Base-by-base conservation (phyloP, 2,113 vertebrate genomes). In the Gambusia holbrooki region DNA sequence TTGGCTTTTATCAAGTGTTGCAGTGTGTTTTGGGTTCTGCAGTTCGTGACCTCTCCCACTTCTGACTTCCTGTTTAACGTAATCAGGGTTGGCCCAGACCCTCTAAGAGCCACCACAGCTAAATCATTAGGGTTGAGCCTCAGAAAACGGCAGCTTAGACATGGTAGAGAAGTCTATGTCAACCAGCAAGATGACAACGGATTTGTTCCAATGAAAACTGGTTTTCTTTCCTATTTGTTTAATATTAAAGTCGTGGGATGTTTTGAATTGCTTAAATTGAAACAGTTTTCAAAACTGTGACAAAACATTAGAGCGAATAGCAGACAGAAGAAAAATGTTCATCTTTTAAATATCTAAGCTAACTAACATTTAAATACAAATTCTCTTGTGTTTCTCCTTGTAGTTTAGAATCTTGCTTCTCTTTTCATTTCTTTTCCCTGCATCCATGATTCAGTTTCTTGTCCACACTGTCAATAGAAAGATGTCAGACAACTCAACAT, bases 51-150 rank as follows among this genome's bases (percentile, higher is more conserved):
- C 92, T 88, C 93, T 93, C 91, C 92, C 92, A 88, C 76, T 70
- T 86, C 84, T 81, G 61, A 90, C 87, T 92, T 94, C 92, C 93
- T 93, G 87, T 87, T 88, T 62, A 65, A 80, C 85, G 83, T 93
- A 93, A 94, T 94, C 93, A 93, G 90, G 65, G 87, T 85, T 61
- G 84, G 69, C 77, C 73, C 93, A 93, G 92, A 90, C 86, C 71
- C 82, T 81, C 80, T 77, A 54, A 88, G 60, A 88, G 89, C 83
- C 66, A 83, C 83, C 88, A 87, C 76, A 71, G 78, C 61, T 81
- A 80, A 86, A 89, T 85, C 72, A 79, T 76, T 73, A 69, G 82
- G 84, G 87, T 83, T 33, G 86, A 81, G 80, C 64, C 71, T 42
- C 45, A 25, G 30, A 69, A 42, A n/a, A 45, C 10, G 1, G 25